These are phyloP conservation scores for Hoplodrina blanda DNA, from an alignment of 2,888 invertebrate species.

Conservation along the genomic window DNA sequence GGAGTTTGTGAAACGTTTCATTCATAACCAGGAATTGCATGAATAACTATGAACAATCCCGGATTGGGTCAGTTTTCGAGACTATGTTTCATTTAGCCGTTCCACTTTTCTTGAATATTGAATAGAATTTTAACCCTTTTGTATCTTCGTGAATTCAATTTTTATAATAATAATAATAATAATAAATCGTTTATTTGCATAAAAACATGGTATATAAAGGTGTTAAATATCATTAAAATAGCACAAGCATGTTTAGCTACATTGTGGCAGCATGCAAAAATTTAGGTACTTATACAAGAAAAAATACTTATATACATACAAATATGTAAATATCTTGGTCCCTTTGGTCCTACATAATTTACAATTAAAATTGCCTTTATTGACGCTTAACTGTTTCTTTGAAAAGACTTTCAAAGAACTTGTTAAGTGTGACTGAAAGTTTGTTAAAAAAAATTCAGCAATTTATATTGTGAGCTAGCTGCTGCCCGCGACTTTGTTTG, in stretches of 20 bases:
- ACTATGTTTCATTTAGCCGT: neutral
- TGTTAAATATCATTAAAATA: too few relatives aligned
- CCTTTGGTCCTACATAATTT: neutral
- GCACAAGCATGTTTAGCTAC: too few relatives aligned
- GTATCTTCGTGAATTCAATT: neutral
- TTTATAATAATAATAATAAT: too few relatives aligned
- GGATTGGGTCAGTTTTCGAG: neutral
- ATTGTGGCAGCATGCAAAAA: too few relatives aligned
- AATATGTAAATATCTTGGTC: neutral
- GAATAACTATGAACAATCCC: conserved; percentile 13
- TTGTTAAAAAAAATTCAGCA: neutral
- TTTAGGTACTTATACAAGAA: too few relatives aligned
- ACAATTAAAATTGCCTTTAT: neutral
- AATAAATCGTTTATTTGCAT: too few relatives aligned
- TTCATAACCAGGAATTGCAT: conserved; percentile 19
- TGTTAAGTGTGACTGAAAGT: neutral
- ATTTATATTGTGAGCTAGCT: too few relatives aligned
- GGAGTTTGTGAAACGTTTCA: conserved; percentile 16
- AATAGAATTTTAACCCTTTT: neutral
- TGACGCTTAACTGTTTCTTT: too few relatives aligned
- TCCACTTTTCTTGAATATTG: too few relatives aligned
- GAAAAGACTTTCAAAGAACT: neutral
- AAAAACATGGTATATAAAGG: too few relatives aligned
- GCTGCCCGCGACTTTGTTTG: too few relatives aligned
- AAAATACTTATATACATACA: too few relatives aligned